Base-by-base conservation (phyloP, 2,888 invertebrate species). In the Drosophila neoperkinsi region DNA sequence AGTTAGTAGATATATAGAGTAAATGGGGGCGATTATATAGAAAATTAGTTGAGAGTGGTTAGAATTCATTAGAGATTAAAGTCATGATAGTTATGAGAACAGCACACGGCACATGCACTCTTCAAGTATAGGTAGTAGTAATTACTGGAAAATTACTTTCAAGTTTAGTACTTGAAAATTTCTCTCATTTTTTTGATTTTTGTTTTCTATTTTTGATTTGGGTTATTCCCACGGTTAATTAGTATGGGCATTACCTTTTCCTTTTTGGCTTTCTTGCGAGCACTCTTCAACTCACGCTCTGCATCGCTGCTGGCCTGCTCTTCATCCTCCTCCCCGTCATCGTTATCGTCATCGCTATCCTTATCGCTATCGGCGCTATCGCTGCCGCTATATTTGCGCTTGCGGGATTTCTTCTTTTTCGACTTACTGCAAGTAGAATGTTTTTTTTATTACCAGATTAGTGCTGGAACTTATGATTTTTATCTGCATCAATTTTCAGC, bases 371-470 rank as follows among this genome's bases (percentile, higher is more conserved):
- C 94, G 81, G 66, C 84, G 58, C 94, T 94, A 36, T 91, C 94
- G 11, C 91, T 90, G 68, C 94, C 94, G 34, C 94, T 94, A 10
- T 75, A 93, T 79, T 94, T 94, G 9, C 94, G 94, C 34, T 95
- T 95, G 65, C 94, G 94, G 46, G 94, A 94, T 57, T 95, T 94
- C 88, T 95, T 95, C 93, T 95, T 95, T 95, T 95, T 93, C 36
- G 92, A 90, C 71, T 92, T 93, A 87, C 92, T 91, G 90, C 81
- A 92, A 92, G 71, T 91, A 91, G 70, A 90, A 74, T 72, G 53
- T 51, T 50, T 36, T 36, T 36, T 30, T 30, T 51, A 21, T 43
- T 13, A 13, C 41, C 46, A n/a, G 38, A 68, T 62, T 71, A 66
- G 59, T 30, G 31, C 41, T 66, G 59, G 31, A 46, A 59, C 21